Base-by-base conservation (phyloP, 2,797 vertebrate genomes). In the Sciurus carolinensis region DNA sequence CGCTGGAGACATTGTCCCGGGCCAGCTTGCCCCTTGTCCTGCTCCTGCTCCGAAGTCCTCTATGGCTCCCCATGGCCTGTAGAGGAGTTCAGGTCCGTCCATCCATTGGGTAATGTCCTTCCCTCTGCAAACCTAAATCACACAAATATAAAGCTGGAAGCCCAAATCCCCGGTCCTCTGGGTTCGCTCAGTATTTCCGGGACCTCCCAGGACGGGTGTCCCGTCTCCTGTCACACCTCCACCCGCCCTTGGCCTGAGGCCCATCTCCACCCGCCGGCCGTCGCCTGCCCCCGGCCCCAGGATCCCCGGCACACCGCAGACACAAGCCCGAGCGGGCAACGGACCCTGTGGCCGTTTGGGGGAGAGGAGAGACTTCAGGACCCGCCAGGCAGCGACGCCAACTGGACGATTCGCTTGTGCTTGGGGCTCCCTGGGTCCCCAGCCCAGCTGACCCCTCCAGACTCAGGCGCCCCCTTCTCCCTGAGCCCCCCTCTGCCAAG, bases 1-100 rank as follows among this genome's bases (percentile, higher is more conserved):
- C 4, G 2, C 39, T 33, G 26, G 33, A 39, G 24, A 20, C 42
- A 0, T 44, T 88, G 44, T 72, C 62, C 91, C 30, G 0, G 0
- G 57, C 81, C 9, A 18, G 30, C 24, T 50, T 44, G 36, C 33
- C 67, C 50, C 87, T 69, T 0, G 0, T 1, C 11, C n/a, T 13
- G 54, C 90, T 52, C 77, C 62, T 36, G 59, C 73, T 87, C 47
- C 28, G 5, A 71, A 76, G 62, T 62, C 86, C 71, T 62, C 77
- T 47, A 0, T 26, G 14, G 77, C 42, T 73, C 76, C 87, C 72
- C 54, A 62, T 0, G 52, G 11, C 81, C 73, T 30, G 15, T 1
- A 52, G 39, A 50, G 42, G 54, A 44, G 39, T 2, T 57, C 30
- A 64, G 42, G 77, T 17, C 14, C 73, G 57, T 64, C 22, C 36